Evolutionary conservation across 1,140 invertebrate species (phyloP).

Genomic region (Batillaria attramentaria): DNA sequence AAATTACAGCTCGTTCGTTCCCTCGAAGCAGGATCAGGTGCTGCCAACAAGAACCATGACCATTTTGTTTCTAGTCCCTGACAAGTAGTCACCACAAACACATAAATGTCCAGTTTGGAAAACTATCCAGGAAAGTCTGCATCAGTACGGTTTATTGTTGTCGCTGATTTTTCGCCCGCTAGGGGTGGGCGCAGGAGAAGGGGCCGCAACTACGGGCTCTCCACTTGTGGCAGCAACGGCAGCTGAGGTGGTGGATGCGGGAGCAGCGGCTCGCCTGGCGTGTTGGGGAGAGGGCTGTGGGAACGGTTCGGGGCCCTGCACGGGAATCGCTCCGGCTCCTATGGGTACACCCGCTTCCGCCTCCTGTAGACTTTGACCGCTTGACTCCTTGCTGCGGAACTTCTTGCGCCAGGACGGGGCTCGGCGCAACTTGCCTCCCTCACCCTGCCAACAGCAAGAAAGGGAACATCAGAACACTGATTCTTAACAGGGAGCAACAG

Average conservation of each 20-base stretch:
- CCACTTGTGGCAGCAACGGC: background rate
- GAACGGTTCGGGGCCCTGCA: background rate
- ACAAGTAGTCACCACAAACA: background rate
- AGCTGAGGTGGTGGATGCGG: conserved; percentile 28
- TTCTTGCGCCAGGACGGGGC: conserved; percentile 70
- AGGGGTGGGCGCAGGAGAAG: background rate
- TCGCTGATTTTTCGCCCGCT: background rate
- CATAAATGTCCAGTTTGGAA: background rate
- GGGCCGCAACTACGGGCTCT: background rate
- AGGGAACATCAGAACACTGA: too few relatives aligned
- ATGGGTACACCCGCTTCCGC: conserved; percentile 43
- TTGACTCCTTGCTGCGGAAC: conserved; percentile 65
- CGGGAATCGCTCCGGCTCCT: conserved; percentile 17
- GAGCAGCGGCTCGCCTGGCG: conserved; percentile 32
- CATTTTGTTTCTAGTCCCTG: background rate
- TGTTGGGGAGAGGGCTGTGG: conserved; percentile 42
- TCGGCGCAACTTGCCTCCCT: conserved; percentile 66
- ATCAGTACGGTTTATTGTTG: background rate
- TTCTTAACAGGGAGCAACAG: too few relatives aligned
- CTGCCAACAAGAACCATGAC: too few relatives aligned
- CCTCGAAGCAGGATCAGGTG: too few relatives aligned
- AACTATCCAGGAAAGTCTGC: background rate
- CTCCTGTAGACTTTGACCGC: conserved; percentile 52
- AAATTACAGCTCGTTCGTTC: too few relatives aligned
- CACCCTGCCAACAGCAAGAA: conserved; percentile 56